These are phyloP conservation scores for Anseranas semipalmata DNA, from an alignment of 2,113 vertebrate genomes.

Conservation along the genomic window DNA sequence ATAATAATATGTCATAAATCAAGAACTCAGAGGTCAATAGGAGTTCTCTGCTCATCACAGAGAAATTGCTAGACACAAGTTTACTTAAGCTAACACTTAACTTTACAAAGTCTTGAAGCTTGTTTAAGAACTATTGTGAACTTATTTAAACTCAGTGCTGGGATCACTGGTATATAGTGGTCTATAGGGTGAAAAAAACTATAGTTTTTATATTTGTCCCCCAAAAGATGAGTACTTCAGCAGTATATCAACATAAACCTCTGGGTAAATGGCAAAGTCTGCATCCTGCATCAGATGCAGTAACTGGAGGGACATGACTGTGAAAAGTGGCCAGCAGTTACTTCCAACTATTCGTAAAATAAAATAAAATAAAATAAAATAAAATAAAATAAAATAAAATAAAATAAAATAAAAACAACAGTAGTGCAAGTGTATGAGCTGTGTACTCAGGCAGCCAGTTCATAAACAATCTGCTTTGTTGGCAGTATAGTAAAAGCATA, in stretches of 20 bases:
- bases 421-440: not conserved
- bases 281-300: not conserved
- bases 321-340: not conserved
- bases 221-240: not conserved
- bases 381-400: not conserved
- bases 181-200: not conserved
- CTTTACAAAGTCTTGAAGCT: not conserved
- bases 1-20: slow-evolving; percentile 36
- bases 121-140: not conserved
- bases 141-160: not conserved
- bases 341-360: not conserved
- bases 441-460: not conserved
- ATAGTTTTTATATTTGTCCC: not conserved
- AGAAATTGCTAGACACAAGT: not conserved
- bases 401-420: not conserved
- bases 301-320: not conserved
- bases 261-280: not conserved
- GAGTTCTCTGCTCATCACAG: not conserved
- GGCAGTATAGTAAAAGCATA: not conserved
- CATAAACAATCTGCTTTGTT: slow-evolving; percentile 26
- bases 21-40: not conserved
- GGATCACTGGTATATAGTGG: not conserved
- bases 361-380: not conserved
- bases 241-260: not conserved
- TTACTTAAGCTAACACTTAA: not conserved